A percentile compares a stretch with the other conserved stretches of the same genome.
These are phyloP conservation scores for Macrosoma leucophasiata DNA, from an alignment of 2,888 invertebrate genomes.

Conservation along the genomic window DNA sequence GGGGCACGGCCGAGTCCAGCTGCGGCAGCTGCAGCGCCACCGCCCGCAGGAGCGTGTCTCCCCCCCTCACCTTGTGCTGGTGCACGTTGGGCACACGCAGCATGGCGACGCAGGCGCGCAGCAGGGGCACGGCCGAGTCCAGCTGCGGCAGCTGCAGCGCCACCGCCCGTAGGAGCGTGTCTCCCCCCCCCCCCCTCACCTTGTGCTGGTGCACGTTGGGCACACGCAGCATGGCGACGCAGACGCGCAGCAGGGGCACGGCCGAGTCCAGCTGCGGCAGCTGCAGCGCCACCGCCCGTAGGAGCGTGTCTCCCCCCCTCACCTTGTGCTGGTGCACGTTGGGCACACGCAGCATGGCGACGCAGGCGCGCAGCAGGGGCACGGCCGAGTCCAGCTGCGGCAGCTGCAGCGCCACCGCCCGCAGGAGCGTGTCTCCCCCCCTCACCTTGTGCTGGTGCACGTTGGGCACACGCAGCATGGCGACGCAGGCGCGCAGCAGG, in stretches of 20 bases:
- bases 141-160: slow-evolving; percentile 81
- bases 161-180: slow-evolving; percentile 88
- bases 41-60: too few species aligned
- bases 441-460: slow-evolving; percentile 20
- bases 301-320: slow-evolving; percentile 91
- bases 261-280: slow-evolving; percentile 82
- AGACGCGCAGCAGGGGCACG: slow-evolving; percentile 82
- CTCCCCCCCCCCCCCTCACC: too few species aligned
- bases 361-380: slow-evolving; percentile 80
- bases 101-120: slow-evolving; percentile 85
- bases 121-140: slow-evolving; percentile 81
- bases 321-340: slow-evolving; percentile 88
- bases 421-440: slow-evolving; percentile 90
- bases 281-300: slow-evolving; percentile 84
- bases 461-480: slow-evolving; percentile 88
- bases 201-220: slow-evolving; percentile 89
- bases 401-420: slow-evolving; percentile 83
- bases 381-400: slow-evolving; percentile 82
- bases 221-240: slow-evolving; percentile 87
- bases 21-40: too few species aligned
- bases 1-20: too few species aligned
- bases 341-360: slow-evolving; percentile 88
- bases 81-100: slow-evolving; percentile 90
- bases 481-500: slow-evolving; percentile 80
- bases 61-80: slow-evolving; percentile 89